Base-by-base conservation (phyloP, 2,113 vertebrate genomes). In the Pseudopodoces humilis region DNA sequence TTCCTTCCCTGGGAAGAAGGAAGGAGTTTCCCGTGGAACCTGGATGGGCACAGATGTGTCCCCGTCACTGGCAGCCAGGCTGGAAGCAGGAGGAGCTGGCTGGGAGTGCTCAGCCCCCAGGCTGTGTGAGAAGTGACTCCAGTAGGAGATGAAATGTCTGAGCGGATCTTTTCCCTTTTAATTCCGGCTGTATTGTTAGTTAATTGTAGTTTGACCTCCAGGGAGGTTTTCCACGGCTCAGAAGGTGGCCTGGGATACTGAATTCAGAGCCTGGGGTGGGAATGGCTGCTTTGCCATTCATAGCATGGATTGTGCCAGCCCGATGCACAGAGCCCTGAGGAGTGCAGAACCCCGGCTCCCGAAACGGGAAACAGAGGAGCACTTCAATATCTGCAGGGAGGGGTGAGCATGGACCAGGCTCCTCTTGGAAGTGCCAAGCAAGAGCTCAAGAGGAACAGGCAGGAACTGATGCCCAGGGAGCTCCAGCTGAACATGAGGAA, bases 41-140 rank as follows among this genome's bases (percentile, higher is more conserved):
- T 5, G 16, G 24, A 2, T 5, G 44, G 64, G 47, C 59, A 27
- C 31, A 13, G 25, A 10, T 31, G 62, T 82, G 39, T 4, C 39
- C 44, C 24, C 3, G 1, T 2, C 2, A 9, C 43, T 72, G n/a
- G 19, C 37, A 37, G 13, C 13, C 7, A 0, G 0, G 22, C 31
- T 70, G 67, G 82, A 11, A 39, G 52, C 60, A 20, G 17, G 24
- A 4, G 25, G 65, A 71, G 70, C 52, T n/a, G 37, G n/a, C 85
- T 23, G 74, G 55, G 30, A 70, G 17, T 0, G 2, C 65, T 72
- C 68, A 59, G 79, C 79, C 71, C 59, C 3, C 2, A 22, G 80
- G 68, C 92, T 59, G 35, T 4, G 41, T 46, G 63, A 12, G 21
- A 21, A 84, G 82, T 5, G 63, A 60, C 70, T 91, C 69, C 17